These are phyloP conservation scores for Anneissia japonica DNA, from an alignment of 35 echinoderm and acorn worm species.

Conservation along the genomic window DNA sequence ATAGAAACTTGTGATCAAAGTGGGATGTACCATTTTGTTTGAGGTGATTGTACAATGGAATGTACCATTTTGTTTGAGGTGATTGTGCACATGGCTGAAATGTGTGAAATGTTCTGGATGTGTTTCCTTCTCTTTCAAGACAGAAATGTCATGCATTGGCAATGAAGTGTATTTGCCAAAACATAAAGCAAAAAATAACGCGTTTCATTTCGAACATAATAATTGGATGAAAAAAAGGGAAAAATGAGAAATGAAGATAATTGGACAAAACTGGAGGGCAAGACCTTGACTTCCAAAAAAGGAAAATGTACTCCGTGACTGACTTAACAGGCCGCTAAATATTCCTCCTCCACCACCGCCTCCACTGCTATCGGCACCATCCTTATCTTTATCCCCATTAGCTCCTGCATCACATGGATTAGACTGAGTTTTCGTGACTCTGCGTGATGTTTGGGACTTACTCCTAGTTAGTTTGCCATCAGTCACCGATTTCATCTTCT, in stretches of 20 bases:
- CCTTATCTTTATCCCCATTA: conserved; percentile 44
- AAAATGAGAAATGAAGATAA: not conserved
- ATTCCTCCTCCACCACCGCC: conserved; percentile 49
- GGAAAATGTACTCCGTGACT: conserved; percentile 33
- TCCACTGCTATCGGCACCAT: not conserved
- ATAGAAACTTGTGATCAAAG: too few species aligned
- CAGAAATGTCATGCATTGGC: not conserved
- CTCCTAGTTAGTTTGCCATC: conserved; percentile 75
- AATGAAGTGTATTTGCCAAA: not conserved
- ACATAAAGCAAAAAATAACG: not conserved
- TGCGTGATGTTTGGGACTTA: conserved; percentile 92
- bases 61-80: too few species aligned
- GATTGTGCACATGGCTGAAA: too few species aligned
- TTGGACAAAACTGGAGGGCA: not conserved
- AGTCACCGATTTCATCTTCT: conserved; percentile 70
- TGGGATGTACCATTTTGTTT: too few species aligned
- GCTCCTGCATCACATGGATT: conserved; percentile 68
- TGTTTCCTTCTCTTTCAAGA: not conserved
- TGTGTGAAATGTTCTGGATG: too few species aligned
- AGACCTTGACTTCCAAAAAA: not conserved
- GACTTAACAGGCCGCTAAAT: conserved; percentile 91
- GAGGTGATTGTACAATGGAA: too few species aligned
- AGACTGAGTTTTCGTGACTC: conserved; percentile 87
- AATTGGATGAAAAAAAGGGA: not conserved
- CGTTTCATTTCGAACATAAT: not conserved